Base-by-base conservation (phyloP, 2,888 invertebrate genomes). In the Drosophila helvetica region DNA sequence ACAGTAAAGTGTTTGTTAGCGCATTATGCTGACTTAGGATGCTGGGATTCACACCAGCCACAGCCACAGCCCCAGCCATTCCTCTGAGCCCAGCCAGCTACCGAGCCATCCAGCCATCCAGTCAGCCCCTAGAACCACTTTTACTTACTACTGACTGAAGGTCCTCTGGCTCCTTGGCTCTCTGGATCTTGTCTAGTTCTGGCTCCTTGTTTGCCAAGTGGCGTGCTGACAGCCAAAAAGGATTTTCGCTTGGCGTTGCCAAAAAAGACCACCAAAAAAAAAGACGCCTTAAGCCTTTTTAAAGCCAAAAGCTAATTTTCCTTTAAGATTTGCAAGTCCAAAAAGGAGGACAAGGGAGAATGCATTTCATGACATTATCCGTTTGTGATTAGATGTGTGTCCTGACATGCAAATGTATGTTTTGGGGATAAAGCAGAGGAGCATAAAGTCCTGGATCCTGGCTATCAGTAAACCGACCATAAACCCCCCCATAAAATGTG, bases 141-240 rank as follows among this genome's bases (percentile, higher is more conserved):
- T 82, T 82, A 86, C 81, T 82, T 86, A 86, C 86, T 78, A 80
- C 70, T 59, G 74, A 38, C 38, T 38, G 38, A 45, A 18, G 45
- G 27, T 54, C 42, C 8, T 17, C 10, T 25, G 17, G 19, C 30
- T 56, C 66, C 65, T 66, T 55, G 55, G 65, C 53, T 30, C 30
- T 30, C 30, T 42, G 60, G 55, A 60, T 66, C 66, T 48, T 48
- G n/a, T 38, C 69, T 48, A 25, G 65, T 48, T 52, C 51, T 25
- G 33, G 65, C 59, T 65, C 62, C 80, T 81, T 87, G 83, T 83
- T 86, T 87, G 88, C 88, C 84, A 88, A 85, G 85, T 85, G 88
- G 85, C 77, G 75, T 81, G 86, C 87, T 88, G 86, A 88, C 88
- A 86, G 87, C 88, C 85, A 86, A 86, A 83, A 88, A 86, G 82